phyloP scores from a whole-genome alignment of 92 coral and sea anemone genomes.

The Porites evermanni region DNA sequence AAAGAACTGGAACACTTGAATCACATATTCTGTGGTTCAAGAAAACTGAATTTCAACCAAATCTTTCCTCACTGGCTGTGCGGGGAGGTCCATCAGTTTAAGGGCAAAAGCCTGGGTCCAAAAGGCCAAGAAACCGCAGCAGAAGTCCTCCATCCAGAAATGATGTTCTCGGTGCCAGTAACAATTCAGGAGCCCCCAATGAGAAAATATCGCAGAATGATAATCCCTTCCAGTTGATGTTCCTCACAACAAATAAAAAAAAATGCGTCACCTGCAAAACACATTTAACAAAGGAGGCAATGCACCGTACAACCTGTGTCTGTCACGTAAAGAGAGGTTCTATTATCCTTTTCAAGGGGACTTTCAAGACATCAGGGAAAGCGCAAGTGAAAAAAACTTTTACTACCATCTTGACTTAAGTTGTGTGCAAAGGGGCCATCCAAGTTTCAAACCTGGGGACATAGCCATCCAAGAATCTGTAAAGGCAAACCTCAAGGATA shows the following conservation, averaged over 20 bases:
- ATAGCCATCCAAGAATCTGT: constrained; percentile 11
- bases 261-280: constrained; percentile 14
- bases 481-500: constrained; percentile 6
- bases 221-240: constrained; percentile 7
- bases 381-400: constrained; percentile 4
- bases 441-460: constrained; percentile 1
- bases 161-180: background rate
- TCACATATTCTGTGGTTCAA: constrained; percentile 12
- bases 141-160: constrained; percentile 1
- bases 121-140: background rate
- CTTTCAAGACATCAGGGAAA: constrained; percentile 11
- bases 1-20: constrained; percentile 2
- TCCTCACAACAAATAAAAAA: constrained; percentile 4
- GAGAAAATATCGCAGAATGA: background rate
- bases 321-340: background rate
- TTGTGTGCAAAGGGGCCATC: background rate
- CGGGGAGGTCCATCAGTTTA: background rate
- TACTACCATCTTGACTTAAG: background rate
- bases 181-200: too few relatives aligned
- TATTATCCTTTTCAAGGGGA: constrained; percentile 10
- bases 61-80: constrained; percentile 1
- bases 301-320: constrained; percentile 15
- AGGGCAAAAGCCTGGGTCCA: constrained; percentile 9
- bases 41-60: background rate
- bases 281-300: constrained; percentile 14